These are phyloP conservation scores for rat (Rattus norvegicus) DNA, from an alignment of 2,113 vertebrate species.

Conservation along the genomic window GRCr8 NC_086019.1:167966501-167967000, in stretches of 20 bases:
- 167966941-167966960: neutral
- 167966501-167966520: too few relatives aligned
- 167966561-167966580: neutral
- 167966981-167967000: neutral
- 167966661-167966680: neutral
- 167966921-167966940: neutral
- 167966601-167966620: neutral
- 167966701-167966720: neutral
- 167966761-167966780: neutral
- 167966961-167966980: neutral
- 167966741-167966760: neutral
- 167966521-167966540: neutral
- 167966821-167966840: neutral
- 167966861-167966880: neutral
- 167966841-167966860: neutral
- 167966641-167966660: neutral
- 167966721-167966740: neutral
- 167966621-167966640: neutral
- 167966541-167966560: neutral
- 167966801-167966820: neutral
- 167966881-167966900: neutral
- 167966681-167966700: neutral
- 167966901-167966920: neutral
- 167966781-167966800: neutral
- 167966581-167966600: neutral